Base-by-base conservation (phyloP, 2,888 invertebrate species). In the Prosopocoilus inquinatus region DNA sequence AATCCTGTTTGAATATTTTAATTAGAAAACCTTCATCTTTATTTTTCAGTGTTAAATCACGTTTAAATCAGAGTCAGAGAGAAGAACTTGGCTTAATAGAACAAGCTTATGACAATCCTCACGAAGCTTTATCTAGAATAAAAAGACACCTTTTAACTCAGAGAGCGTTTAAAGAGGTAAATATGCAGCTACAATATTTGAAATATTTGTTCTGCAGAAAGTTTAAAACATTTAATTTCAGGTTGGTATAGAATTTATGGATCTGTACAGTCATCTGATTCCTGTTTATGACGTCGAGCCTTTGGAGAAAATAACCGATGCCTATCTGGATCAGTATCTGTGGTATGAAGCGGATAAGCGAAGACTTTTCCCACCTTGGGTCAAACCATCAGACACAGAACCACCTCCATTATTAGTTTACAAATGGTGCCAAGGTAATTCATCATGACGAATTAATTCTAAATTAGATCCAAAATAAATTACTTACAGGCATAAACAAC, bases 291-390 rank as follows among this genome's bases (percentile, higher is more conserved):
- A 99, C 75, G 97, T 99, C 39, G 99, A 99, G 71, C 99, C 99
- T 0, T 79, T 99, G 52, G 99, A 99, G 78, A 99, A 99, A 80
- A 99, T 99, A 60, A 99, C 99, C 0, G 99, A 99, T 74, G 99
- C 99, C 0, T 99, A 99, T 78, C 80, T 99, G 53, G 99, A 99
- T 80, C 99, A 99, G 78, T 99, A 99, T 78, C 80, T 99, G 47
- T 99, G 99, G 99, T 95, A 95, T 73, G 99, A 99, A 77, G 98
- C 99, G 0, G 99, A 99, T 78, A 99, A 99, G 72, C 82, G 99
- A 9, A 82, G 96, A 7, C 80, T 99, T 9, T 92, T 99, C 74
- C 99, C 99, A 43, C 95, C 96, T 0, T 99, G 99, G 99, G 95
- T 99, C 45, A 99, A 99, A 75, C 99, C 99, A 0, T 95, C 96